These are phyloP conservation scores for Stratiomys singularior DNA, from an alignment of 2,888 invertebrate genomes.

Conservation along the genomic window DNA sequence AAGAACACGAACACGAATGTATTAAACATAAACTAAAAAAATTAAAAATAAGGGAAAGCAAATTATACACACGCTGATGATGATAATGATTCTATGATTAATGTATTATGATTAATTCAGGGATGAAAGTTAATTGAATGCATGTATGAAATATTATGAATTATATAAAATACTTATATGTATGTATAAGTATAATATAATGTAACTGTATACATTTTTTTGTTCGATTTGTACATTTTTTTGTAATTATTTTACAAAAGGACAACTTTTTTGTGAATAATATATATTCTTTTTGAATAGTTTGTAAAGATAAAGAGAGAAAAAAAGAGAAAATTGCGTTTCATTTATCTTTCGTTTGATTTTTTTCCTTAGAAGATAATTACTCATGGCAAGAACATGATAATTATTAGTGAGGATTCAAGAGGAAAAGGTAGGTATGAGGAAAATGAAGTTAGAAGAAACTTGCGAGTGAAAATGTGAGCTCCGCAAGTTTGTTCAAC, in stretches of 20 bases:
- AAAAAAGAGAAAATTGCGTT: not conserved
- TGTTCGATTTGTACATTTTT: constrained; percentile 37
- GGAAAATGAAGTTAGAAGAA: too few species aligned
- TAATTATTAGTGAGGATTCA: not conserved
- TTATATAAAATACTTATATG: not conserved
- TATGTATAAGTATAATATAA: constrained; percentile 22
- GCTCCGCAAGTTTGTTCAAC: too few species aligned
- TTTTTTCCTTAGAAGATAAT: not conserved
- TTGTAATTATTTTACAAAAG: constrained; percentile 32
- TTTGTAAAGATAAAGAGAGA: constrained; percentile 29
- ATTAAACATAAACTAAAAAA: not conserved
- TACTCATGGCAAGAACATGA: not conserved
- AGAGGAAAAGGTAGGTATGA: too few species aligned
- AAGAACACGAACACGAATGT: not conserved
- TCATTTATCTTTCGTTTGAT: not conserved
- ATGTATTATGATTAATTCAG: constrained; percentile 49
- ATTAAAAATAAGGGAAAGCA: not conserved
- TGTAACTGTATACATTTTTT: constrained; percentile 34
- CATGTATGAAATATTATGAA: constrained; percentile 25
- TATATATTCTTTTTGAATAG: constrained; percentile 28
- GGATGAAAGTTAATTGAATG: constrained; percentile 50
- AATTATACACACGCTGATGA: not conserved
- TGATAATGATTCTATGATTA: constrained; percentile 19
- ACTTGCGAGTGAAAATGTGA: too few species aligned
- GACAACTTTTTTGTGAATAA: constrained; percentile 35